phyloP scores from a whole-genome alignment of 2,797 vertebrate species.

The Hippoglossus hippoglossus region DNA sequence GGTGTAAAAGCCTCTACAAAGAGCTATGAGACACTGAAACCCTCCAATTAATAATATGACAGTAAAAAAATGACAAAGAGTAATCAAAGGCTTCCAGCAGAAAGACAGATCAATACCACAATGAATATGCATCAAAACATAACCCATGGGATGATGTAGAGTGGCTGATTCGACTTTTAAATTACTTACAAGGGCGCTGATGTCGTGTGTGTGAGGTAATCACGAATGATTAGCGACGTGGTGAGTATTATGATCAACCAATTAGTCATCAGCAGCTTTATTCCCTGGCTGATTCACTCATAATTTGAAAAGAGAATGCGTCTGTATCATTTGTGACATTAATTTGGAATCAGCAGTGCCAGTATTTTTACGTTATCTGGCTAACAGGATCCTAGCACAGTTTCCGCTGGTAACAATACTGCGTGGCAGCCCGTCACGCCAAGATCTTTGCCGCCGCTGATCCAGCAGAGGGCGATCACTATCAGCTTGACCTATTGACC shows the following conservation, averaged over 20 bases:
- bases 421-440: no score
- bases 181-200: no score
- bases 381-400: not conserved
- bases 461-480: no score
- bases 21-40: constrained; percentile 4
- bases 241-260: not conserved
- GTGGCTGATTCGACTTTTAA: not conserved
- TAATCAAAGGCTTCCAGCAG: not conserved
- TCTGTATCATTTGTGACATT: not conserved
- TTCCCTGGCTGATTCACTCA: not conserved
- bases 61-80: not conserved
- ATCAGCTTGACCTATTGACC: no score
- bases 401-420: not conserved
- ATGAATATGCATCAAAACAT: constrained; percentile 11
- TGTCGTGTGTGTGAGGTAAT: no score
- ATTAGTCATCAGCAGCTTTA: not conserved
- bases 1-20: constrained; percentile 4
- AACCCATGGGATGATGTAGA: not conserved
- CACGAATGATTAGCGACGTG: not conserved
- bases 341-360: not conserved
- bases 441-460: no score
- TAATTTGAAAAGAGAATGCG: not conserved
- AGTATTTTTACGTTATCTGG: not conserved
- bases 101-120: not conserved
- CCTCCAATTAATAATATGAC: constrained; percentile 9